These are phyloP conservation scores for Pandemis heparana DNA, from an alignment of 2,888 invertebrate genomes.

Conservation along the genomic window DNA sequence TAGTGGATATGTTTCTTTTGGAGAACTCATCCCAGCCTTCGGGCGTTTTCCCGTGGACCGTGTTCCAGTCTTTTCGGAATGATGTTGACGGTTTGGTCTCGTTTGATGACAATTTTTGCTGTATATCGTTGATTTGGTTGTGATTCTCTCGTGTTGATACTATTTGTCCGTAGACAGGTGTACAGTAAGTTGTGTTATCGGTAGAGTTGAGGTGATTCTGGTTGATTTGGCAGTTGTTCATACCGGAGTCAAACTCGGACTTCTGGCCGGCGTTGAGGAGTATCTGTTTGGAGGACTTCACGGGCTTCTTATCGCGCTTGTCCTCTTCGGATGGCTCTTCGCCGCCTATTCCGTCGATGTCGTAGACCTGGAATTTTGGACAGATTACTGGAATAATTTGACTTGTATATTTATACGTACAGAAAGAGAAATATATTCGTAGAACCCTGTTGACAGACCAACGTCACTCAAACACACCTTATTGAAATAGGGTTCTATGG, in stretches of 20 bases:
- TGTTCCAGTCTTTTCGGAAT: conserved; percentile 74
- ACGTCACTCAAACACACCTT: too few species aligned
- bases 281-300: conserved; percentile 81
- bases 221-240: conserved; percentile 79
- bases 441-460: too few species aligned
- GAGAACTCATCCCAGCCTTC: conserved; percentile 79
- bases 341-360: conserved; percentile 78
- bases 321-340: conserved; percentile 76
- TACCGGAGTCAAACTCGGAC: conserved; percentile 81
- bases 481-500: too few species aligned
- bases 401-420: not conserved
- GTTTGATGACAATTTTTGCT: conserved; percentile 72
- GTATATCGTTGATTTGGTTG: conserved; percentile 81
- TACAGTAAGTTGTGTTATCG: conserved; percentile 79
- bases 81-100: conserved; percentile 79
- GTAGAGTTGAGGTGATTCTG: conserved; percentile 62
- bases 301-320: conserved; percentile 62
- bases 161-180: conserved; percentile 81
- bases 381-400: conserved; percentile 9
- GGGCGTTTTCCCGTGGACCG: conserved; percentile 66
- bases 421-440: too few species aligned
- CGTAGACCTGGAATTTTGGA: conserved; percentile 72
- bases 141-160: conserved; percentile 80
- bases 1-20: conserved; percentile 72
- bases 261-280: conserved; percentile 80